phyloP scores from a whole-genome alignment of 2,888 invertebrate species.

The Microdon myrmicae region DNA sequence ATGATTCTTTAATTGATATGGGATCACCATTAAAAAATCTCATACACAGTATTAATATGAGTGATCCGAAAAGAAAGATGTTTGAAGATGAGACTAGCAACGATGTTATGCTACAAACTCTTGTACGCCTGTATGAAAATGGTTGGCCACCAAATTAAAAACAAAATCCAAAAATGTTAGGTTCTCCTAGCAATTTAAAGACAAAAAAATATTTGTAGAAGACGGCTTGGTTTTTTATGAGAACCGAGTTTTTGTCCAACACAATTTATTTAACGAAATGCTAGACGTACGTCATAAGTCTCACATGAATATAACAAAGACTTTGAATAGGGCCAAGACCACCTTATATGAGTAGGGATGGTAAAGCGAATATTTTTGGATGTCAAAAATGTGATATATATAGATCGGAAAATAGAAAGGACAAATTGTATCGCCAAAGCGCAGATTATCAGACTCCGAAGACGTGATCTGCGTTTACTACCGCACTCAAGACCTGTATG shows the following conservation, averaged over 20 bases:
- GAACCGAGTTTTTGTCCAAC: constrained; percentile 21
- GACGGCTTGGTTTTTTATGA: constrained; percentile 6
- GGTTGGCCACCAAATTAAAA: constrained; percentile 12
- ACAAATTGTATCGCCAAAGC: no score
- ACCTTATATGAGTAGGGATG: constrained; percentile 14
- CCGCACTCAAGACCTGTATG: no score
- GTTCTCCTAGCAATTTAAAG: constrained; percentile 8
- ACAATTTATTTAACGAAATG: constrained; percentile 12
- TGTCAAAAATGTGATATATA: constrained; percentile 18
- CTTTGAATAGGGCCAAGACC: constrained; percentile 15
- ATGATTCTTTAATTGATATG: constrained; percentile 8
- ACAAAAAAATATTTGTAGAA: constrained; percentile 10
- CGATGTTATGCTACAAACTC: constrained; percentile 2
- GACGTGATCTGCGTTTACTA: no score
- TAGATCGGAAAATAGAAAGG: constrained; percentile 13
- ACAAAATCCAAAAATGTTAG: constrained; percentile 3
- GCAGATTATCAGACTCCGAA: no score
- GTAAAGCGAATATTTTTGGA: constrained; percentile 11
- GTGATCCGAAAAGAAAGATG: constrained; percentile 6
- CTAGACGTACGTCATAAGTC: constrained; percentile 22
- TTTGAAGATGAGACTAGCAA: constrained; percentile 13
- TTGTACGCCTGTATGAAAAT: background rate
- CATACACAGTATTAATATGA: constrained; percentile 11
- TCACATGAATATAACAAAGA: constrained; percentile 25
- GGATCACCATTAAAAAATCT: constrained; percentile 6